Percentiles rank a stretch among this genome's conserved stretches.
Conservation (phyloP, 2,888 invertebrate genomes). For the Polydrusus tereticollis region DNA sequence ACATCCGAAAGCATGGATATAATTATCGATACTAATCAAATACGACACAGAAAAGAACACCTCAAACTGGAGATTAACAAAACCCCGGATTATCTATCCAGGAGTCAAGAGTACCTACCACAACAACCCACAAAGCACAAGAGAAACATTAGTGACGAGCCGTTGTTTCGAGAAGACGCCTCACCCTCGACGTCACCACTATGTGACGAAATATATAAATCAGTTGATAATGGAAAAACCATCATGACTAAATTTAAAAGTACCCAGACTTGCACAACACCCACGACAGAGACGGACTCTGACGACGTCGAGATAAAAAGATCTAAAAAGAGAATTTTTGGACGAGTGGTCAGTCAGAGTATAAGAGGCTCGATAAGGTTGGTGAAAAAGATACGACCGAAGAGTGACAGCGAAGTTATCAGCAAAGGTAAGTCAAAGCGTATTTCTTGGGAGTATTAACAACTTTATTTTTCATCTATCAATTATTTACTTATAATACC, state of each 20-base stretch:
- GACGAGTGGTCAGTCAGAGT: conserved; percentile 22
- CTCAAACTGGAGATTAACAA: neutral
- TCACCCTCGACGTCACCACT: neutral
- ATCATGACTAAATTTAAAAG: neutral
- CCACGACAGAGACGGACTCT: conserved; percentile 17
- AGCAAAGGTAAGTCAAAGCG: neutral
- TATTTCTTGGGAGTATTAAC: too few species aligned
- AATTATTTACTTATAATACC: too few species aligned
- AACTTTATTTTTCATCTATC: too few species aligned
- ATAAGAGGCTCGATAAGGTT: conserved; percentile 36
- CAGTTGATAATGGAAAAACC: neutral
- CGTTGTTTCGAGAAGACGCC: neutral
- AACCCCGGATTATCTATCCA: neutral
- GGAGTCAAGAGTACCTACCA: conserved; percentile 10
- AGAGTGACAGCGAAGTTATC: conserved; percentile 26
- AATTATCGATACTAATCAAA: neutral
- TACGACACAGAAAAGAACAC: neutral
- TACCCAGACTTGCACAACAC: conserved; percentile 3
- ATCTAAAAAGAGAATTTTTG: conserved; percentile 17
- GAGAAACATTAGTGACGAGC: conserved; percentile 15
- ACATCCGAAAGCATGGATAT: neutral
- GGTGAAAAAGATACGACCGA: conserved; percentile 28
- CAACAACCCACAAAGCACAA: neutral
- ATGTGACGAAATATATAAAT: neutral
- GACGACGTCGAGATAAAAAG: conserved; percentile 30